phyloP scores from a whole-genome alignment of 2,888 invertebrate species.

The Aphodius sticticus region DNA sequence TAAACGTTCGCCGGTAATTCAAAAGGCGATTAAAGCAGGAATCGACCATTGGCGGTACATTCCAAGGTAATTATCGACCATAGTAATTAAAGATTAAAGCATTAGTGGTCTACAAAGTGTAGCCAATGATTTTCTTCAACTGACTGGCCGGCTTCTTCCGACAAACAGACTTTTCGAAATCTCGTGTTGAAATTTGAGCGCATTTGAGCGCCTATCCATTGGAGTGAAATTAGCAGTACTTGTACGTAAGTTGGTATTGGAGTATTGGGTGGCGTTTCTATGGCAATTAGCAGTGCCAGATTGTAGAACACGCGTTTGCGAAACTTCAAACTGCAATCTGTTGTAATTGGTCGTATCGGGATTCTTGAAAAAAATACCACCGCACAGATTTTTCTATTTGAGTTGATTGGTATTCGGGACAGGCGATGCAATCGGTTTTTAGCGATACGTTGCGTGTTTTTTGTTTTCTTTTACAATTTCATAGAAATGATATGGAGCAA shows the following conservation, averaged over 20 bases:
- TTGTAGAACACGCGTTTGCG: not conserved
- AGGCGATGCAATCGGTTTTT: too few relatives aligned
- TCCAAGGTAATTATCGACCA: not conserved
- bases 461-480: too few relatives aligned
- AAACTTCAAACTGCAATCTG: not conserved
- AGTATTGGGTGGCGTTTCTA: not conserved
- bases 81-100: not conserved
- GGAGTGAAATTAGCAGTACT: not conserved
- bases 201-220: not conserved
- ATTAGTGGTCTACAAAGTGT: not conserved
- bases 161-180: not conserved
- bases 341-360: too few relatives aligned
- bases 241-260: not conserved
- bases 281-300: not conserved
- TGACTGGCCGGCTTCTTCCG: not conserved
- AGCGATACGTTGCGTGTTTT: too few relatives aligned
- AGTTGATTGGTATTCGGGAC: too few relatives aligned
- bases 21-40: not conserved
- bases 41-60: not conserved
- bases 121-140: not conserved
- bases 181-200: not conserved
- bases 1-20: not conserved
- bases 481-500: too few relatives aligned
- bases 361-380: too few relatives aligned
- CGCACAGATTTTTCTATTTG: too few relatives aligned